Evolutionary conservation across 2,797 vertebrate species (phyloP), one percentile per base, ranked within the genome.

Genomic region (Trachurus trachurus): DNA sequence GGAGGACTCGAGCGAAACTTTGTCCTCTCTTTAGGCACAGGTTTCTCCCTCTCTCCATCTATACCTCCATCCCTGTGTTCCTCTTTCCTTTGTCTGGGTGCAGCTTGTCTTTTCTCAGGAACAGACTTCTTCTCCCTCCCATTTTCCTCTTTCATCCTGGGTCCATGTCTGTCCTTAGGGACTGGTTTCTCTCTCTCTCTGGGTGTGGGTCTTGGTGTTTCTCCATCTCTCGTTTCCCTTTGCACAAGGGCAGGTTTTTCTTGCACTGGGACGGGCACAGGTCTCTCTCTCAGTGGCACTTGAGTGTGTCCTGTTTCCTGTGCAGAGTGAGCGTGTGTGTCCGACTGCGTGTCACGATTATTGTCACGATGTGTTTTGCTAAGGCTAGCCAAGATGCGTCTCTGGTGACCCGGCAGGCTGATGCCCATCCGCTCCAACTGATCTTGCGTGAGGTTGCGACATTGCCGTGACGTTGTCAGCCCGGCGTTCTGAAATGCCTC

Each of bases 351-450:
- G 12, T 87, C 82, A 7, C 22, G 47, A 22, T 58, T 73, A n/a
- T n/a, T n/a, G n/a, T n/a, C n/a, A 26, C 29, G 21, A 4, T 58
- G 90, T 54, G 95, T 89, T 66, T 97, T 98, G 39, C 88, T 95
- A 39, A 99, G 82, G 5, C 96, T 97, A 0, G 96, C 93, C n/a
- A 99, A 90, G 75, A 99, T 96, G 56, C 98, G 97, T 65, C 95
- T 96, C 68, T 94, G 96, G 81, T 99, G 98, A 1, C 98, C 98
- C 0, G 98, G 96, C 64, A 97, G 93, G 1, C 84, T 75, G 75
- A 98, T 91, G 0, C 97, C 98, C 44, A 98, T 95, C 37, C 0
- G 85, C 65, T 96, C 90, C 39, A 99, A 92, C 6, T 76, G 90
- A 34, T 94, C 89, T 0, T 94, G 84, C 0, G 93, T 96, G 80